phyloP scores from a whole-genome alignment of 1,140 invertebrate genomes.

The Hypsibius dujardini region DNA sequence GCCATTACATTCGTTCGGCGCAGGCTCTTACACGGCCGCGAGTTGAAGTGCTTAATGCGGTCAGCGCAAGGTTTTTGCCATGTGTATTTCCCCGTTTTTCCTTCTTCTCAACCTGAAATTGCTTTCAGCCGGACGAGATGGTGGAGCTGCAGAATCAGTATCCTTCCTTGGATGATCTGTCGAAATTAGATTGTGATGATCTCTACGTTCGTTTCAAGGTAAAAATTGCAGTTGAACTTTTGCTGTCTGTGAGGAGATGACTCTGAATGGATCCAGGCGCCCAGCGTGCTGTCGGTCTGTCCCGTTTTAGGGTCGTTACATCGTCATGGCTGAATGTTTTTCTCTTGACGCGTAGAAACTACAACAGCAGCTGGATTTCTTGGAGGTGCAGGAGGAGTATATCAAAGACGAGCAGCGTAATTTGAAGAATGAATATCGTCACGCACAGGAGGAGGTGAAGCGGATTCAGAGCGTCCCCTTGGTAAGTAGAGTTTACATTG shows the following conservation, averaged over 20 bases:
- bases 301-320: neutral
- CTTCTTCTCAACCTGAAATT: no score
- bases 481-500: constrained; percentile 28
- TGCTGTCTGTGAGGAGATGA: neutral
- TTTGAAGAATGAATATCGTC: constrained; percentile 87
- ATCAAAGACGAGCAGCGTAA: constrained; percentile 96
- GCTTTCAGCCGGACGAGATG: neutral
- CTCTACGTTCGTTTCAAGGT: constrained; percentile 15
- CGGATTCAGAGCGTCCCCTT: constrained; percentile 89
- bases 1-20: no score
- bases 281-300: no score
- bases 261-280: neutral
- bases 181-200: neutral
- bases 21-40: no score
- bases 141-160: constrained; percentile 2
- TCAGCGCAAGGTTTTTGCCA: no score
- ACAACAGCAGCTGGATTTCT: constrained; percentile 80
- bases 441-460: constrained; percentile 92
- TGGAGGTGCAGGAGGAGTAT: constrained; percentile 93
- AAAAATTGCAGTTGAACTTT: neutral
- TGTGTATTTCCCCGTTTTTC: no score
- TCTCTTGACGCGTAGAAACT: constrained; percentile 53
- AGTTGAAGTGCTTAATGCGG: no score
- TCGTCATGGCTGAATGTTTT: neutral
- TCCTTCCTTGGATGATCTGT: neutral